Evolutionary conservation across 1,140 invertebrate species (phyloP).

Genomic region (Drosophila triauraria): DNA sequence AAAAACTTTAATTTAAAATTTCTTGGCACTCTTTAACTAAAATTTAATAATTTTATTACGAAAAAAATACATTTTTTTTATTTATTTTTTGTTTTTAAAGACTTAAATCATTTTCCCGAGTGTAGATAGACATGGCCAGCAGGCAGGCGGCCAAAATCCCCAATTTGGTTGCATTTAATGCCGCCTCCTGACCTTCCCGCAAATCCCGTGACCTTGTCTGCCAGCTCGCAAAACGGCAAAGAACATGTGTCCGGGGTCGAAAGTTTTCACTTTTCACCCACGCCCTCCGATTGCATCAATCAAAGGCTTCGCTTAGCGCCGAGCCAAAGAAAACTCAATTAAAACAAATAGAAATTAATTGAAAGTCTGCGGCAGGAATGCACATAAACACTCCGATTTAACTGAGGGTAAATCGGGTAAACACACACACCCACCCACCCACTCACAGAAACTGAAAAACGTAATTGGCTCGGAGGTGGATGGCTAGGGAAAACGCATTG

Average conservation of each 20-base stretch:
- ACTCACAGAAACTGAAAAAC: conserved; percentile 19
- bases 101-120: background rate
- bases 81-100: background rate
- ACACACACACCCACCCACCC: conserved; percentile 7
- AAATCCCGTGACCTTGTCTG: conserved; percentile 61
- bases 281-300: conserved; percentile 57
- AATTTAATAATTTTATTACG: background rate
- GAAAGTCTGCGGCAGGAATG: conserved; percentile 57
- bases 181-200: conserved; percentile 32
- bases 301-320: conserved; percentile 58
- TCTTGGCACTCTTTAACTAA: no score
- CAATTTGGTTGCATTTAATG: conserved; percentile 18
- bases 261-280: conserved; percentile 46
- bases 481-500: conserved; percentile 25
- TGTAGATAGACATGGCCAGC: background rate
- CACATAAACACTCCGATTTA: conserved; percentile 44
- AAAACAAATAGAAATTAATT: conserved; percentile 79
- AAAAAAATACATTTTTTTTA: no score
- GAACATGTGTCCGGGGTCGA: conserved; percentile 58
- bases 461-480: conserved; percentile 30
- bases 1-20: no score
- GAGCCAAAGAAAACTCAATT: conserved; percentile 65
- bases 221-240: conserved; percentile 30
- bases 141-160: conserved; percentile 24
- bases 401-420: conserved; percentile 28